Evolutionary conservation across 2,888 invertebrate species (phyloP).

Genomic region (Sinopyrophorus schimmeli): DNA sequence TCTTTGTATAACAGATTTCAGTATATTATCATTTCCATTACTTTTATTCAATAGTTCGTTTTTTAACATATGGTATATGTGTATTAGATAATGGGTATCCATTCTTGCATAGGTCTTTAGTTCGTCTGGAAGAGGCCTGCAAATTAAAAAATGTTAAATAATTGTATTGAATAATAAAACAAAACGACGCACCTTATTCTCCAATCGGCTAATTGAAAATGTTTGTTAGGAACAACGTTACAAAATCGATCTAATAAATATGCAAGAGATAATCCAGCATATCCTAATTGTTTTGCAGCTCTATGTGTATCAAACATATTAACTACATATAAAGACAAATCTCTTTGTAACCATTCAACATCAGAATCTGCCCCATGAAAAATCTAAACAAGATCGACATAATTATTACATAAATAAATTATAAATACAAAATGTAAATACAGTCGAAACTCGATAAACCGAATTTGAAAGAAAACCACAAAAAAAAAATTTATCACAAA

Average conservation of each 20-base stretch:
- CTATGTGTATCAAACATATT: conserved; percentile 97
- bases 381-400: conserved; percentile 69
- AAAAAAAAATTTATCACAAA: no score
- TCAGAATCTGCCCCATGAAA: conserved; percentile 92
- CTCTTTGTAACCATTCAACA: conserved; percentile 92
- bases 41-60: conserved; percentile 72
- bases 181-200: conserved; percentile 66
- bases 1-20: conserved; percentile 71
- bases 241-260: conserved; percentile 81
- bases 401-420: conserved; percentile 17
- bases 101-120: conserved; percentile 84
- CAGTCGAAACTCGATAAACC: no score
- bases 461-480: no score
- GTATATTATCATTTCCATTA: conserved; percentile 62
- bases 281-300: conserved; percentile 75
- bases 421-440: conserved; percentile 9
- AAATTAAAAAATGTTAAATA: no score
- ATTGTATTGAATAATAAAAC: neutral
- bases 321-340: conserved; percentile 92
- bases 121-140: conserved; percentile 79
- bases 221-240: conserved; percentile 79
- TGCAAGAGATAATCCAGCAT: conserved; percentile 73
- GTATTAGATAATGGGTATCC: conserved; percentile 94
- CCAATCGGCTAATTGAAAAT: conserved; percentile 95
- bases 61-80: conserved; percentile 80